Conservation (phyloP, 1,140 invertebrate genomes). For the Wasmannia auropunctata region DNA sequence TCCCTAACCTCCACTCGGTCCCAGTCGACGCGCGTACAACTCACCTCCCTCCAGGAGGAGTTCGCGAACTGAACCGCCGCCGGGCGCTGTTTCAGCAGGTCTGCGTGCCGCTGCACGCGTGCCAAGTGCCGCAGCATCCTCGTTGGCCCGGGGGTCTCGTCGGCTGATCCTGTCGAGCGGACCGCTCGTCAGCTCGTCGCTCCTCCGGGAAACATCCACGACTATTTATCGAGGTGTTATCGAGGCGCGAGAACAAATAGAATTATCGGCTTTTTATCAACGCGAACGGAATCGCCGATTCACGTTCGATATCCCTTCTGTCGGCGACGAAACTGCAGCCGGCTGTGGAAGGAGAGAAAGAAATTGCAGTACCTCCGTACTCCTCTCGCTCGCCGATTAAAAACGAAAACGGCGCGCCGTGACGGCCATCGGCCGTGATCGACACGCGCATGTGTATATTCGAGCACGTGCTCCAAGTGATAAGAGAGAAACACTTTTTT, state of each 20-base stretch:
- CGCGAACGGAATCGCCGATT: background rate
- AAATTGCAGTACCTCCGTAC: no score
- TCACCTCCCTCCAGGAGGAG: slow-evolving; percentile 12
- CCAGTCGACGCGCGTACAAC: background rate
- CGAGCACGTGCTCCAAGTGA: background rate
- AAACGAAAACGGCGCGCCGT: background rate
- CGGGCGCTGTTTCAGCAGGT: background rate
- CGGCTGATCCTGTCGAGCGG: background rate
- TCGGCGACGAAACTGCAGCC: background rate
- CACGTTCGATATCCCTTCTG: background rate
- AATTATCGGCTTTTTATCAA: background rate
- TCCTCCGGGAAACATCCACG: background rate
- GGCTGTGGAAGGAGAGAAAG: background rate
- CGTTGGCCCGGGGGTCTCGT: no score
- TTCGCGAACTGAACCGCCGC: background rate
- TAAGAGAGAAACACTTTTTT: background rate
- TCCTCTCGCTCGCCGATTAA: background rate
- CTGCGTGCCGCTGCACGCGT: background rate
- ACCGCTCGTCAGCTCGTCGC: background rate
- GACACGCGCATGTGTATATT: background rate
- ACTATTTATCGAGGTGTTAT: background rate
- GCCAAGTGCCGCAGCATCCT: slow-evolving; percentile 31
- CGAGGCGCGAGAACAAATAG: background rate
- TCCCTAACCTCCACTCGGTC: background rate
- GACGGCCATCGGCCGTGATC: background rate